Percentiles rank a stretch among this genome's conserved stretches.
phyloP scores from a whole-genome alignment of 2,888 invertebrate species.

The Tipula confusa region DNA sequence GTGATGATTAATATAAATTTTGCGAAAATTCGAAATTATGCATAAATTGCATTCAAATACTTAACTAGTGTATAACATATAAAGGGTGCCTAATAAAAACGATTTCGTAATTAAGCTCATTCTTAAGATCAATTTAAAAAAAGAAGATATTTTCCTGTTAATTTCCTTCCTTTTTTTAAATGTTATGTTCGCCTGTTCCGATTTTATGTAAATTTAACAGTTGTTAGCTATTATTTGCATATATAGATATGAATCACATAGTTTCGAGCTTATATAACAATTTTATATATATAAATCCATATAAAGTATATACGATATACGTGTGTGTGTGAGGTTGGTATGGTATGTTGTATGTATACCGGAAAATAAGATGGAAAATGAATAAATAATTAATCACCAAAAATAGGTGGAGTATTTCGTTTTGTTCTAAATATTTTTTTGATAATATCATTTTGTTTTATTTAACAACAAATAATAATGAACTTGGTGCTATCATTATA shows the following conservation, averaged over 20 bases:
- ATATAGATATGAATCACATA: constrained; percentile 1
- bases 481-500: constrained; percentile 15
- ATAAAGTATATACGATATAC: no score
- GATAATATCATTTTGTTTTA: constrained; percentile 8
- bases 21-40: not conserved
- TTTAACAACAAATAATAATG: not conserved
- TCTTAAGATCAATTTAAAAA: not conserved
- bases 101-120: not conserved
- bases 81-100: not conserved
- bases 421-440: constrained; percentile 14
- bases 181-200: not conserved
- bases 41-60: not conserved
- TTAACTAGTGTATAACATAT: no score
- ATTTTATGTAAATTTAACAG: not conserved
- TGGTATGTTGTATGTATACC: not conserved
- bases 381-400: constrained; percentile 16
- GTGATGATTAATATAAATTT: not conserved
- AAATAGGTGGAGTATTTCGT: not conserved
- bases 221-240: not conserved
- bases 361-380: constrained; percentile 20
- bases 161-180: not conserved
- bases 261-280: not conserved
- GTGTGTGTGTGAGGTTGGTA: not conserved
- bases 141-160: not conserved
- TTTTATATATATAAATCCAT: not conserved